phyloP scores from a whole-genome alignment of 2,888 invertebrate genomes.

The Colostygia pectinataria region DNA sequence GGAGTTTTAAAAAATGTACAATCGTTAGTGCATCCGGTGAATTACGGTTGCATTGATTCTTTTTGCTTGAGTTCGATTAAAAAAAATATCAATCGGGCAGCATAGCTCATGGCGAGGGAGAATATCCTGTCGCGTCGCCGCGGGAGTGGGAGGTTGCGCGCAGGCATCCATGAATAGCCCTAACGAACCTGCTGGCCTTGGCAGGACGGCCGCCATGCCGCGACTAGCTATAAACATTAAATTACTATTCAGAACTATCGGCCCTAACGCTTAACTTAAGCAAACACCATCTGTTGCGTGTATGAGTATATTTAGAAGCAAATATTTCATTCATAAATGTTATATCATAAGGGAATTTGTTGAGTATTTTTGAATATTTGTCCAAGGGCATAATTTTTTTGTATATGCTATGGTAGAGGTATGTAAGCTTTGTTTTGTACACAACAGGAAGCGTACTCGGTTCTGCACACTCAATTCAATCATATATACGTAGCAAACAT shows the following conservation, averaged over 20 bases:
- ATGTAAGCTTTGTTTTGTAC: constrained; percentile 32
- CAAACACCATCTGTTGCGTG: constrained; percentile 15
- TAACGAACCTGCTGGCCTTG: constrained; percentile 81
- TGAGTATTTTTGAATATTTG: neutral
- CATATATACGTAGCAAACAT: constrained; percentile 67
- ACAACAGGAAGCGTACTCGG: constrained; percentile 65
- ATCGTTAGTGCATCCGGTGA: constrained; percentile 82
- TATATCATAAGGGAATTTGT: constrained; percentile 1
- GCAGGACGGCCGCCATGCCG: constrained; percentile 51
- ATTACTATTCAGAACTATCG: constrained; percentile 22
- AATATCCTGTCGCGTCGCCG: constrained; percentile 71
- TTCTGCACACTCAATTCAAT: constrained; percentile 41
- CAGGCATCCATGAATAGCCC: constrained; percentile 80
- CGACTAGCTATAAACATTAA: constrained; percentile 35
- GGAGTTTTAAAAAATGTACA: constrained; percentile 69
- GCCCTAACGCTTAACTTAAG: constrained; percentile 10
- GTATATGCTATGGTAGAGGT: neutral
- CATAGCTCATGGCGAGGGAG: constrained; percentile 68
- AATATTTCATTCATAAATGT: constrained; percentile 10
- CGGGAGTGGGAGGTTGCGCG: constrained; percentile 57
- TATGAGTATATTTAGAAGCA: constrained; percentile 27
- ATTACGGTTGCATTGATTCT: constrained; percentile 70
- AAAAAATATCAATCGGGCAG: constrained; percentile 71
- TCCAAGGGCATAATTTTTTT: neutral
- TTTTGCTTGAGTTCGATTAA: constrained; percentile 64